Base-by-base conservation (phyloP, 2,888 invertebrate genomes). In the Tiliacea aurago region DNA sequence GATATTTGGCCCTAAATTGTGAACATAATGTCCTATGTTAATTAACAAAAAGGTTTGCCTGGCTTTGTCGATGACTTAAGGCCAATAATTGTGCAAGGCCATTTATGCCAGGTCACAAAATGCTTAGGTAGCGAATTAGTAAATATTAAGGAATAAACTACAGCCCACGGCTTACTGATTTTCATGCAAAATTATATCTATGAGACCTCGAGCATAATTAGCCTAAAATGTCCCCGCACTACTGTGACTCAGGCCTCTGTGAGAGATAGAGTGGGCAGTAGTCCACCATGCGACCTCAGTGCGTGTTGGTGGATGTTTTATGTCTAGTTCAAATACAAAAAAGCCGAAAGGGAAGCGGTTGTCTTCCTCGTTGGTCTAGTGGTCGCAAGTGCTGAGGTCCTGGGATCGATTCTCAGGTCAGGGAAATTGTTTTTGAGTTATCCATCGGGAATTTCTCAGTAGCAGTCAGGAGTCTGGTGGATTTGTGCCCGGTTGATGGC, bases 81-180 rank as follows among this genome's bases (percentile, higher is more conserved):
- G 37, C 49, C 28, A 47, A 18, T 5, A 5, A 47, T 55, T 41
- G 55, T 41, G 20, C 23, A 6, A 43, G 28, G n/a, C 23, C 41
- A n/a, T 51, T 23, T 15, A 28, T 43, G 49, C 10, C 13, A 20
- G n/a, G 59, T 62, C 63, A 59, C 55, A 20, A 70, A 56, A 67
- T 18, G 63, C 51, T 70, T 80, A 81, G 84, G 43, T 84, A 84
- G 84, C 49, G 11, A 81, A 84, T 74, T 81, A 80, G 68, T 53
- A 15, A 72, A 78, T 65, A 45, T 45, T 23, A 9, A 62, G 2
- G 33, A 33, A 15, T 33, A 6, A 53, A n/a, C 64, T 73, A 43
- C 76, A 80, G 76, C 5, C 65, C 81, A 58, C 67, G 82, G 84
- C 58, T 15, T 41, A 56, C 51, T 33, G 66, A 51, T 68, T 71